Base-by-base conservation (phyloP, 2,888 invertebrate genomes). In the Acanthosepion esculentum region DNA sequence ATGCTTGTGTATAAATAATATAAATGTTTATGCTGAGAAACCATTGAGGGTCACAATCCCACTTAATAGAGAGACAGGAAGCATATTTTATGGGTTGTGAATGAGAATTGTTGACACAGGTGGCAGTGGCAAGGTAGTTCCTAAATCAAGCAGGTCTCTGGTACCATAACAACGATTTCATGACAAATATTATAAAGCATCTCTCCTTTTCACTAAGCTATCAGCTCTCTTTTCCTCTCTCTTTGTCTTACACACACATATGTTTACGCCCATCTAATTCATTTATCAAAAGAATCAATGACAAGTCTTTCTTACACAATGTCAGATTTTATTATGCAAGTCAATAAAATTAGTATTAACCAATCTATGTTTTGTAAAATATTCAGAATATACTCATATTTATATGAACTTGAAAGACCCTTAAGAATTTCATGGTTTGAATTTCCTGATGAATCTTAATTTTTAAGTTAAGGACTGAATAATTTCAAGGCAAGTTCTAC, bases 81-180 rank as follows among this genome's bases (percentile, higher is more conserved):
- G 78, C n/a, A 4, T 33, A 78, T 78, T 78, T 78, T 78, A 78
- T 78, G 78, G 78, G 78, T 78, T 78, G 78, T 78, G 78, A 78
- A 78, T 33, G 7, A 10, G 78, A n/a, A n/a, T 78, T 78, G 78
- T 78, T 78, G 78, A 78, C 78, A 78, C 78, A 78, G 78, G 78
- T 78, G 78, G n/a, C 15, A 15, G 78, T n/a, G 78, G n/a, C 78
- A 78, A n/a, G 33, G 78, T n/a, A n/a, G 78, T n/a, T 33, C 33
- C 78, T 78, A n/a, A 78, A n/a, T 78, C 78, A 78, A 78, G 78
- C 78, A 78, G n/a, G 33, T 78, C 10, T n/a, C n/a, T n/a, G 33
- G 78, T 78, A 78, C 78, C 78, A 78, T 78, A 78, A 78, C 78
- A 78, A 78, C 78, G 78, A 78, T 78, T 78, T 78, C n/a, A 78